A percentile compares a stretch with the other conserved stretches of the same genome.
Evolutionary conservation across 2,888 invertebrate species (phyloP).

Genomic region (Lysandra bellargus): DNA sequence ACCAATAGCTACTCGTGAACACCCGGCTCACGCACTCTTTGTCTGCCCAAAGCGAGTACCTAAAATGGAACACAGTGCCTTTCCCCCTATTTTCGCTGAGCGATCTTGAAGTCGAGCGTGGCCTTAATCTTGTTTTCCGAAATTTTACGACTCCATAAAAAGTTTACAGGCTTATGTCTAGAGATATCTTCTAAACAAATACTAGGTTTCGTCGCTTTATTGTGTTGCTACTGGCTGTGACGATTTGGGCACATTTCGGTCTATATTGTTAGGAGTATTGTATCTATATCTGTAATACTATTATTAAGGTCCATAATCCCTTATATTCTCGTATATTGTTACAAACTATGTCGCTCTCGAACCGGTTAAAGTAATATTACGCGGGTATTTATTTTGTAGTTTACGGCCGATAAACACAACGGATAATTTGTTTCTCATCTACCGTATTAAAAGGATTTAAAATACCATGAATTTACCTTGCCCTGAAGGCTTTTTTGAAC

Average conservation of each 20-base stretch:
- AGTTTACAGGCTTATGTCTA: no score
- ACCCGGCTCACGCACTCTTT: no score
- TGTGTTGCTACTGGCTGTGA: neutral
- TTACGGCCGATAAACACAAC: constrained; percentile 19
- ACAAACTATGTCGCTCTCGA: constrained; percentile 37
- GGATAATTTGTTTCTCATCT: constrained; percentile 19
- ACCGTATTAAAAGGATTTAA: constrained; percentile 27
- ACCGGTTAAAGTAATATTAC: constrained; percentile 33
- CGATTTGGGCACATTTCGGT: neutral
- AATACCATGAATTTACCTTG: neutral
- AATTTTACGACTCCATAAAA: neutral
- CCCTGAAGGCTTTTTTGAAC: neutral
- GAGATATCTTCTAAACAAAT: neutral
- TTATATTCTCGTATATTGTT: constrained; percentile 46
- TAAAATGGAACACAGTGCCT: no score
- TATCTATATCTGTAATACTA: neutral
- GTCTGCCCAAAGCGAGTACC: no score
- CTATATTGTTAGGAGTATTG: neutral
- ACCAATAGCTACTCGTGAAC: no score
- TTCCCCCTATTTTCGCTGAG: no score
- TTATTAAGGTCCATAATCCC: neutral
- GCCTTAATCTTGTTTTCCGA: no score
- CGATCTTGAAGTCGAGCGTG: no score
- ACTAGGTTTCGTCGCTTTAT: neutral
- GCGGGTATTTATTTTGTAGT: constrained; percentile 33